Evolutionary conservation across 2,113 vertebrate species (phyloP).

Genomic region (Turdus rufiventris): DNA sequence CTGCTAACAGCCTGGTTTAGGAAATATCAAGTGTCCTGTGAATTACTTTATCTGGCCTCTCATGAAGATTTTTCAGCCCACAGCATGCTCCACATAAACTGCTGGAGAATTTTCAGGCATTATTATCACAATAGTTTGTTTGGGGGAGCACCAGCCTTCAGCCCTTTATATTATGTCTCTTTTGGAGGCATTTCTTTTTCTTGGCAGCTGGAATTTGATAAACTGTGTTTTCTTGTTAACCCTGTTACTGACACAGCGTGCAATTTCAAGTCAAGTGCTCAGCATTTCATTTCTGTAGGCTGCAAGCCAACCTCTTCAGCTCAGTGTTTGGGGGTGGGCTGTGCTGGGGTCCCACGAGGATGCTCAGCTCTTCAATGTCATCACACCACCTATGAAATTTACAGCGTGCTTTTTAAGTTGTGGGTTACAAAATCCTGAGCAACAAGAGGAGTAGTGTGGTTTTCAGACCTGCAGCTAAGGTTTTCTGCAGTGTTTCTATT

Average conservation of each 20-base stretch:
- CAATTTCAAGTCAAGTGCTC: not conserved
- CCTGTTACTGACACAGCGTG: not conserved
- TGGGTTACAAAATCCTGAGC: not conserved
- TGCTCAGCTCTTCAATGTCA: not conserved
- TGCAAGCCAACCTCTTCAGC: not conserved
- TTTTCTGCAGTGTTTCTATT: not conserved
- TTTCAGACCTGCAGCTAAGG: not conserved
- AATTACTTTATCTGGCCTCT: not conserved
- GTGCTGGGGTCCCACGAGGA: not conserved
- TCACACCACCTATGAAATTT: not conserved
- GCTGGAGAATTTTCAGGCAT: not conserved
- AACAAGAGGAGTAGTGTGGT: not conserved
- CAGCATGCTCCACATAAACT: not conserved
- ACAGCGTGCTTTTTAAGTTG: rapidly evolving
- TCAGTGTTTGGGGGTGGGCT: not conserved
- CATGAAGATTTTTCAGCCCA: not conserved
- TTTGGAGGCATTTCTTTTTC: not conserved
- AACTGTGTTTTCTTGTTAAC: not conserved
- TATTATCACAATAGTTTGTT: not conserved
- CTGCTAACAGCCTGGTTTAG: not conserved
- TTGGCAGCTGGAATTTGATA: not conserved
- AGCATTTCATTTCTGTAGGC: not conserved
- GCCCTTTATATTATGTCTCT: not conserved
- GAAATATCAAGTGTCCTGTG: not conserved
- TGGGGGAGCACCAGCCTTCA: not conserved